phyloP scores from a whole-genome alignment of 2,888 invertebrate species.

The Chloroclystis v-ata region DNA sequence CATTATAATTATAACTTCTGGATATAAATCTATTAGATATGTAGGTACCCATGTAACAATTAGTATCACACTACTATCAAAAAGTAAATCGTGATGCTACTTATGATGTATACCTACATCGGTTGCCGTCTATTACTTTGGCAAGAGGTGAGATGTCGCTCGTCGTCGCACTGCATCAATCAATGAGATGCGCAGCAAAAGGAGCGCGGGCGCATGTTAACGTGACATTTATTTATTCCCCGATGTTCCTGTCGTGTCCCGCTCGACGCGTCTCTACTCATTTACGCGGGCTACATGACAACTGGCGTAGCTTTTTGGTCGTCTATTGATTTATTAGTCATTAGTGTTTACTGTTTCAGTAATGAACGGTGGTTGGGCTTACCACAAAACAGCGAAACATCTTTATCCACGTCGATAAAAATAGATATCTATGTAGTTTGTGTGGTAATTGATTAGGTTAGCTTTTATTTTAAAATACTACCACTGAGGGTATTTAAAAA shows the following conservation, averaged over 20 bases:
- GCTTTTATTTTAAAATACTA: no score
- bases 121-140: constrained; percentile 15
- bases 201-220: constrained; percentile 49
- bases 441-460: no score
- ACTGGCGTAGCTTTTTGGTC: constrained; percentile 17
- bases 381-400: no score
- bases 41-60: no score
- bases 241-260: constrained; percentile 65
- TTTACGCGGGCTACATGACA: constrained; percentile 49
- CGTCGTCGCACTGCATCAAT: constrained; percentile 60
- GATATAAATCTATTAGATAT: no score
- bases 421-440: no score
- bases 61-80: no score
- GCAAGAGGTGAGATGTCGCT: constrained; percentile 42
- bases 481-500: no score
- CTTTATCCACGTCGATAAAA: no score
- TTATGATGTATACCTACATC: background rate
- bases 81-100: no score
- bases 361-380: no score
- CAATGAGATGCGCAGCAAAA: constrained; percentile 49
- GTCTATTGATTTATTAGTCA: constrained; percentile 17
- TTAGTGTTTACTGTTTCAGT: constrained; percentile 4
- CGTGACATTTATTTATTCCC: constrained; percentile 73
- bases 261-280: constrained; percentile 42
- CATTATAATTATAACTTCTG: no score